Percentiles rank a stretch among this genome's conserved stretches.
These are phyloP conservation scores for Dryas iulia DNA, from an alignment of 1,140 invertebrate genomes.

Conservation along the genomic window DNA sequence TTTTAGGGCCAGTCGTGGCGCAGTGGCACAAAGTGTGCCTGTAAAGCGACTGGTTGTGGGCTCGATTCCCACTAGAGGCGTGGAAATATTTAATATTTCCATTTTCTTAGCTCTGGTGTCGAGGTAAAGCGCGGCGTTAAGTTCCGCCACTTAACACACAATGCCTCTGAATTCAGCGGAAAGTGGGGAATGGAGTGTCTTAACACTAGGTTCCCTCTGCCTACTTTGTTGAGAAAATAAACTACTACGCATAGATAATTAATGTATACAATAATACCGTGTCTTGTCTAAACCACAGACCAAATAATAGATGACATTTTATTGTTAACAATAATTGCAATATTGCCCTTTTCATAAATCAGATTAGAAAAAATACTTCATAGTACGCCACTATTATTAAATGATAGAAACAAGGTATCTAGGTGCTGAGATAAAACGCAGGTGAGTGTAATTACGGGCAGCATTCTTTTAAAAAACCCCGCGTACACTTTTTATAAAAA, in stretches of 20 bases:
- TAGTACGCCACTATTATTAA: slow-evolving; percentile 18
- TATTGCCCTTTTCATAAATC: too few relatives aligned
- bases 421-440: slow-evolving; percentile 34
- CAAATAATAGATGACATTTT: too few relatives aligned
- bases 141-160: too few relatives aligned
- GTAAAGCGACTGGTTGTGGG: not conserved
- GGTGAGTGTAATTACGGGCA: slow-evolving; percentile 44
- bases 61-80: not conserved
- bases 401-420: slow-evolving; percentile 33
- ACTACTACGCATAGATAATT: too few relatives aligned
- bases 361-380: not conserved
- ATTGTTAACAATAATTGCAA: too few relatives aligned
- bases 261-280: too few relatives aligned
- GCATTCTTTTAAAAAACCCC: slow-evolving; percentile 41
- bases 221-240: not conserved
- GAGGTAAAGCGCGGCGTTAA: not conserved
- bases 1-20: not conserved
- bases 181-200: not conserved
- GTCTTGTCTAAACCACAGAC: too few relatives aligned
- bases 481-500: slow-evolving; percentile 27
- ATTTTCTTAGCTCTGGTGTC: not conserved
- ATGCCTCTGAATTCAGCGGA: not conserved
- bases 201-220: not conserved
- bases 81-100: not conserved
- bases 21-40: too few relatives aligned